Base-by-base conservation (phyloP, 2,888 invertebrate species). In the Papilio protenor region DNA sequence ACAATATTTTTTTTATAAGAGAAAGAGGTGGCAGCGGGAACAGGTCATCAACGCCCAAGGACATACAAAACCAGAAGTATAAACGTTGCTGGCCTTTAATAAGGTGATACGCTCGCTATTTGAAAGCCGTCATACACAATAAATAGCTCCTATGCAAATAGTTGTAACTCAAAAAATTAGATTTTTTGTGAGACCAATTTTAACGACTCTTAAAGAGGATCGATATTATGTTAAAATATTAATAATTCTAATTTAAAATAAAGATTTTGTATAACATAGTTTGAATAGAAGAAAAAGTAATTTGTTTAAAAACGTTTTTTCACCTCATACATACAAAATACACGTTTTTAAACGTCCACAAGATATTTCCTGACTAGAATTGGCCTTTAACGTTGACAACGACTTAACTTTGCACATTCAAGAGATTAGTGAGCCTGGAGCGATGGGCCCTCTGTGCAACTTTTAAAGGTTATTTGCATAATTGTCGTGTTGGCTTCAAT, bases 381-480 rank as follows among this genome's bases (percentile, higher is more conserved):
- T 23, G 55, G 33, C 69, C 14, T 69, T 64, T 69, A 55, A 45
- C 40, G 69, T 21, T 33, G 23, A 52, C 75, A 57, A 61, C 52
- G 73, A 16, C 52, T 40, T 40, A 77, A 77, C 72, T 77, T 73
- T 64, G 18, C 33, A 77, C 77, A 64, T 77, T 73, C 47, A 21
- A 18, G 52, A 75, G 69, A 75, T 69, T 40, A 75, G 69, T 23
- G 55, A 18, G 69, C 55, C 55, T 55, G 23, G 23, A 14, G 10
- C 40, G 27, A 33, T 18, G 55, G 14, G 49, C 16, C 33, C 23
- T 23, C 70, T 47, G 45, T 72, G 21, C 76, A 55, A 73, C 55
- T 76, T 74, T 74, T 47, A 74, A 57, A 45, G 45, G 59, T 47
- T 23, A 57, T 70, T 76, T 76, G 70, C 76, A 70, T 76, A 71